Conservation (phyloP, 2,888 invertebrate species). For the Zhengitettix transpicula region DNA sequence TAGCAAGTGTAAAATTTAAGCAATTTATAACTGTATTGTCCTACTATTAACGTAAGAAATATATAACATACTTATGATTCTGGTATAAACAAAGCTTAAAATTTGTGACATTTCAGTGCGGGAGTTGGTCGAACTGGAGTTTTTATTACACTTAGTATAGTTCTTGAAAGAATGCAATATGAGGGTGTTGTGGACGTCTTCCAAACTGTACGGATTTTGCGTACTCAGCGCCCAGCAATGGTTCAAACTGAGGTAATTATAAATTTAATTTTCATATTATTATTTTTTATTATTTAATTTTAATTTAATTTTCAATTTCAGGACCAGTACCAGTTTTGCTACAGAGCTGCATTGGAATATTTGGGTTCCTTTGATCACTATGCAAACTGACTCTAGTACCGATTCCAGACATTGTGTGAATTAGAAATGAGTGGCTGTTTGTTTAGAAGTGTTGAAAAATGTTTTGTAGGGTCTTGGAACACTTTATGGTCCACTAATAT, state of each 20-base stretch:
- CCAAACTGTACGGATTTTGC: slow-evolving; percentile 93
- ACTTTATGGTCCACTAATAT: slow-evolving; percentile 1
- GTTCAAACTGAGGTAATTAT: slow-evolving; percentile 88
- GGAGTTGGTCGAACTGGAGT: slow-evolving; percentile 98
- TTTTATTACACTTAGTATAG: slow-evolving; percentile 94
- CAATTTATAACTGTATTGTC: too few relatives aligned
- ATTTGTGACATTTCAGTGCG: slow-evolving; percentile 44
- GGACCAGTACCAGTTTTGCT: slow-evolving; percentile 99
- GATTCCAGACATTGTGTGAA: background rate
- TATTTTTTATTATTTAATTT: background rate
- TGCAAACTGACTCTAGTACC: slow-evolving; percentile 46
- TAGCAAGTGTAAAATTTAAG: too few relatives aligned
- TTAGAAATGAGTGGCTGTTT: slow-evolving; percentile 3
- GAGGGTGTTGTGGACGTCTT: slow-evolving; percentile 98
- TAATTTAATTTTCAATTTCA: slow-evolving; percentile 25
- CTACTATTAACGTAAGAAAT: too few relatives aligned
- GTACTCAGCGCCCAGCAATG: slow-evolving; percentile 98
- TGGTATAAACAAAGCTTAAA: too few relatives aligned
- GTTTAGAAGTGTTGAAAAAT: slow-evolving; percentile 4
- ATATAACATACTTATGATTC: too few relatives aligned
- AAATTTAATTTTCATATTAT: background rate
- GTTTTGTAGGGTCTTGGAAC: background rate
- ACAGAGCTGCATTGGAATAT: slow-evolving; percentile 95
- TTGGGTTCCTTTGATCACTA: slow-evolving; percentile 96
- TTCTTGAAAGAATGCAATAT: slow-evolving; percentile 96